Conservation (phyloP, 2,113 vertebrate species). For the Scopus umbretta region DNA sequence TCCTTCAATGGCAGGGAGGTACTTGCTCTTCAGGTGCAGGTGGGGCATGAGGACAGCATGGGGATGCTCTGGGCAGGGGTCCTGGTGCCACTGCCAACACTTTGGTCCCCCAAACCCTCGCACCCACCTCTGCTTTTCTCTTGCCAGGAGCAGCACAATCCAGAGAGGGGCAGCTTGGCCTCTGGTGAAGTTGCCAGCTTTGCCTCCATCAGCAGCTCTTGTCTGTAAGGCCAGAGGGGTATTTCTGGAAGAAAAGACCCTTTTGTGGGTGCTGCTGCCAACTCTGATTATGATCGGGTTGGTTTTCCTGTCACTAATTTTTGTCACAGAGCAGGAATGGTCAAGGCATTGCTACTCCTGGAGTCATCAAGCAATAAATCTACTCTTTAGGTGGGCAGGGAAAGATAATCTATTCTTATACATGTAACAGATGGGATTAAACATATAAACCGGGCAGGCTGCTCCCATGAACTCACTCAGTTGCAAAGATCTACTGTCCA, state of each 20-base stretch:
- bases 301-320: background rate
- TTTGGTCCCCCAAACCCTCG: background rate
- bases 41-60: background rate
- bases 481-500: background rate
- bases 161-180: background rate
- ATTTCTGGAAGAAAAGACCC: background rate
- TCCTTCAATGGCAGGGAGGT: background rate
- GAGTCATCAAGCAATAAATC: background rate
- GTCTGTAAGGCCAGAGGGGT: background rate
- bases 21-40: background rate
- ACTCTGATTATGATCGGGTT: background rate
- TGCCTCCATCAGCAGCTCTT: background rate
- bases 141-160: background rate
- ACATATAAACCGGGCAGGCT: background rate
- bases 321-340: background rate
- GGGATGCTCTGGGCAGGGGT: background rate
- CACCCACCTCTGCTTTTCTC: background rate
- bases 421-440: background rate
- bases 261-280: background rate
- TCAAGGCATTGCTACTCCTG: background rate
- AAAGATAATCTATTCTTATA: background rate
- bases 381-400: background rate
- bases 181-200: background rate
- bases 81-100: background rate
- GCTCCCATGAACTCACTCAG: background rate